Percentiles rank a stretch among this genome's conserved stretches.
These are phyloP conservation scores for Branchipolynoe longqiensis DNA, from an alignment of 2,888 invertebrate species.

Conservation along the genomic window DNA sequence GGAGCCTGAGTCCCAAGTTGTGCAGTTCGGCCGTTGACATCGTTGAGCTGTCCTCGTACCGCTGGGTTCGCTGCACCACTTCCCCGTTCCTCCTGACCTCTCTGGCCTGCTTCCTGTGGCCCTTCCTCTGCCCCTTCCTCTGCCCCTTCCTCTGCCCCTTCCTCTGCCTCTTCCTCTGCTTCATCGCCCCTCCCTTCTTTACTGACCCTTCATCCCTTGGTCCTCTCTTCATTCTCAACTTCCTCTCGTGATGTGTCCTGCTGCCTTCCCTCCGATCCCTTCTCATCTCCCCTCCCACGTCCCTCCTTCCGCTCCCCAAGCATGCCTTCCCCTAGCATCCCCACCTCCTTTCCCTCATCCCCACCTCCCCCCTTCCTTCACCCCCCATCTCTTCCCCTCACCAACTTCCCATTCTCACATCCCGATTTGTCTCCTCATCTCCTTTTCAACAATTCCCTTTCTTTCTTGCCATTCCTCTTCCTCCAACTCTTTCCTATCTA, in stretches of 20 bases:
- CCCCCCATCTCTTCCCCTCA: no score
- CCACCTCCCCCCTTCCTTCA: no score
- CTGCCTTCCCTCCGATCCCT: not conserved
- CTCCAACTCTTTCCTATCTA: not conserved
- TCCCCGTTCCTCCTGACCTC: not conserved
- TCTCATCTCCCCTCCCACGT: not conserved
- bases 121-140: not conserved
- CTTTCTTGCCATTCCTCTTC: not conserved
- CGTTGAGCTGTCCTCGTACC: no score
- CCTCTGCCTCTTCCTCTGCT: no score
- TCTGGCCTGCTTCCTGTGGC: not conserved
- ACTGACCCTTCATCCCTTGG: not conserved
- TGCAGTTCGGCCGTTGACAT: no score
- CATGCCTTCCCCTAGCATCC: not conserved
- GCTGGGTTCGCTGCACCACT: no score
- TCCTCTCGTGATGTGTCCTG: no score
- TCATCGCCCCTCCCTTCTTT: not conserved
- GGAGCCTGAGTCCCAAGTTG: no score
- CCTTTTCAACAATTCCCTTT: not conserved
- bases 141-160: not conserved
- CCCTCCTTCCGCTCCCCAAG: not conserved
- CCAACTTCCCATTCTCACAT: no score
- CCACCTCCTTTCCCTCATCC: not conserved
- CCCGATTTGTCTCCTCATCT: no score
- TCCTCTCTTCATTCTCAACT: no score